phyloP scores from a whole-genome alignment of 2,888 invertebrate genomes.

The Sylvicola fuscatus region DNA sequence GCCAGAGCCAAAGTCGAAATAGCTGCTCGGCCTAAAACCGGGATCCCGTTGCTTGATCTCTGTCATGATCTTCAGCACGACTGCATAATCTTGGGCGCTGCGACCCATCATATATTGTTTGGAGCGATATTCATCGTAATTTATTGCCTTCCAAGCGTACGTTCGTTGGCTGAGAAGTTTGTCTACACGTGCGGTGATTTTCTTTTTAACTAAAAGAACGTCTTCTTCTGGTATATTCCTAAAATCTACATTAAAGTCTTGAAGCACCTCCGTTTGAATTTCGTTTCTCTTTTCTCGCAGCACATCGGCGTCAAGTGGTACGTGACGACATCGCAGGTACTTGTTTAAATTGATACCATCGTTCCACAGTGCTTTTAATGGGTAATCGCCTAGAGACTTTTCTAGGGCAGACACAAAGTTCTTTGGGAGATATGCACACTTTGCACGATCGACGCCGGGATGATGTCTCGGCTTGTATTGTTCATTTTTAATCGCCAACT shows the following conservation, averaged over 20 bases:
- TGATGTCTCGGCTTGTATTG: slow-evolving; percentile 44
- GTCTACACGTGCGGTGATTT: too few relatives aligned
- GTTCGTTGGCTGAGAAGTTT: slow-evolving; percentile 33
- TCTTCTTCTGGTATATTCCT: slow-evolving; percentile 26
- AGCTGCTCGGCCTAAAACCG: slow-evolving; percentile 46
- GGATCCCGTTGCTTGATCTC: slow-evolving; percentile 46
- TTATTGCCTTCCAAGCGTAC: slow-evolving; percentile 54
- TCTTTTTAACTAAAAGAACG: slow-evolving; percentile 30
- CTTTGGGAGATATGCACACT: background rate
- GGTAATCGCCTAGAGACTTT: slow-evolving; percentile 29
- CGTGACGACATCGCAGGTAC: slow-evolving; percentile 38
- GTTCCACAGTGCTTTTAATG: slow-evolving; percentile 30
- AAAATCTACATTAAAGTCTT: slow-evolving; percentile 2
- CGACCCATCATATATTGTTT: slow-evolving; percentile 51
- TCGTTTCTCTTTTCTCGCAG: background rate
- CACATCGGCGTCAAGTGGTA: slow-evolving; percentile 37
- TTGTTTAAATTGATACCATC: slow-evolving; percentile 33
- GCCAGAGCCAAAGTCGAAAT: slow-evolving; percentile 88
- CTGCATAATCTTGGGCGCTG: slow-evolving; percentile 55
- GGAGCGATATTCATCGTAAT: slow-evolving; percentile 41
- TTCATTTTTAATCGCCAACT: slow-evolving; percentile 29
- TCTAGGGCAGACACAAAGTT: background rate
- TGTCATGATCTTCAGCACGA: slow-evolving; percentile 43
- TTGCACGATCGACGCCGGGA: slow-evolving; percentile 43
- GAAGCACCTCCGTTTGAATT: background rate